phyloP scores from a whole-genome alignment of 2,113 vertebrate species.

The Murina feae region DNA sequence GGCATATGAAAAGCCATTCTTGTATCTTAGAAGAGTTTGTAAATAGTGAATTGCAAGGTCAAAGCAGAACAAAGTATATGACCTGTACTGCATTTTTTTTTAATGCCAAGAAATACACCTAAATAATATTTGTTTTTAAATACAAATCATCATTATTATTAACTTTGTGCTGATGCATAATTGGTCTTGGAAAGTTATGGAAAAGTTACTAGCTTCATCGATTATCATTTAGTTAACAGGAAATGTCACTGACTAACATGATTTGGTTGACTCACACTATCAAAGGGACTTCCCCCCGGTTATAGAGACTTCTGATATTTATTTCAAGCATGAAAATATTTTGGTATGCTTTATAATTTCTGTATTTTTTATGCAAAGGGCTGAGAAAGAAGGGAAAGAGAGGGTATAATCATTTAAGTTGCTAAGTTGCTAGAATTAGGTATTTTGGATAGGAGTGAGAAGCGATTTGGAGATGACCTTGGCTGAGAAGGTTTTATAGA shows the following conservation, averaged over 20 bases:
- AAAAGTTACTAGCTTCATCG: not conserved
- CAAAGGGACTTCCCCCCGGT: not conserved
- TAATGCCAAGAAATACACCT: not conserved
- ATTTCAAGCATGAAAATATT: not conserved
- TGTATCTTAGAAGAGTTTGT: not conserved
- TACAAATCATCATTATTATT: not conserved
- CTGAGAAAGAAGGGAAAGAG: not conserved
- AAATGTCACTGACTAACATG: not conserved
- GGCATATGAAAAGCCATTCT: not conserved
- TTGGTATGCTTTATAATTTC: not conserved
- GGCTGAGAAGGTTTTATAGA: not conserved
- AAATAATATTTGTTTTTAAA: conserved; percentile 20
- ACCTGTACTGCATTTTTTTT: not conserved
- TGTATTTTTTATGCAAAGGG: not conserved
- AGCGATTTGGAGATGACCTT: not conserved
- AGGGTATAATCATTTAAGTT: not conserved
- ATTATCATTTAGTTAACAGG: not conserved
- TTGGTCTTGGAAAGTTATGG: not conserved
- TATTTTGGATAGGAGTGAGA: not conserved
- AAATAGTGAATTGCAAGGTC: not conserved
- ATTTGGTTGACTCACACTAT: not conserved
- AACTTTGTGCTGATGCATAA: not conserved
- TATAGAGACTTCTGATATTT: not conserved
- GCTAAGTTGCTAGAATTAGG: not conserved
- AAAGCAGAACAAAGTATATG: not conserved